A percentile compares a stretch with the other conserved stretches of the same genome.
These are phyloP conservation scores for Imbricaverruca yamaguchii DNA, from an alignment of 2,888 invertebrate species.

Conservation along the genomic window DNA sequence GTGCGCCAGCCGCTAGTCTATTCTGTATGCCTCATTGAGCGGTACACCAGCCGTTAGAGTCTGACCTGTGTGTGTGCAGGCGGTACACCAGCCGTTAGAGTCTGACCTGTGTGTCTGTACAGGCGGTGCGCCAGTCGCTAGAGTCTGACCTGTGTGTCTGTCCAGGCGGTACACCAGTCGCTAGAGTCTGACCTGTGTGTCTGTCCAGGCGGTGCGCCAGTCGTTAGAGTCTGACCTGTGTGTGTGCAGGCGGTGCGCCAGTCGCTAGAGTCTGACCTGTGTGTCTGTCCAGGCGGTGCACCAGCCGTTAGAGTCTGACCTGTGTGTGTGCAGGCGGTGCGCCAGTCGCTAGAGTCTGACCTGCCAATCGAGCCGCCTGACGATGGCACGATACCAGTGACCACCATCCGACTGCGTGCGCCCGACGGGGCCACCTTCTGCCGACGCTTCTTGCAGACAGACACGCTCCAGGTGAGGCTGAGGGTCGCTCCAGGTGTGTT, in stretches of 20 bases:
- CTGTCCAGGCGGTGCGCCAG: too few relatives aligned
- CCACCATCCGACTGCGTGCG: slow-evolving; percentile 61
- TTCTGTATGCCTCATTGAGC: too few relatives aligned
- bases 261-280: slow-evolving; percentile 40
- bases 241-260: slow-evolving; percentile 39
- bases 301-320: too few relatives aligned
- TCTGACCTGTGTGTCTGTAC: slow-evolving; percentile 35
- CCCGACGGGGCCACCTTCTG: slow-evolving; percentile 69
- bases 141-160: too few relatives aligned
- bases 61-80: slow-evolving; percentile 33
- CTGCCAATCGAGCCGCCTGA: slow-evolving; percentile 44
- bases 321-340: slow-evolving; percentile 37
- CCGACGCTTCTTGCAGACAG: slow-evolving; percentile 61
- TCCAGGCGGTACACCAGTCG: slow-evolving; percentile 40
- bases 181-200: slow-evolving; percentile 38
- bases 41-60: too few relatives aligned
- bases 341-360: slow-evolving; percentile 40
- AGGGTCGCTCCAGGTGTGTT: too few relatives aligned
- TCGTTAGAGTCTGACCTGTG: too few relatives aligned
- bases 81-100: slow-evolving; percentile 41
- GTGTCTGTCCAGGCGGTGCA: too few relatives aligned
- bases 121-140: too few relatives aligned
- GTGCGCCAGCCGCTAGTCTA: too few relatives aligned
- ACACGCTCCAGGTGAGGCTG: slow-evolving; percentile 49
- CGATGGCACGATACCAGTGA: slow-evolving; percentile 36